Percentiles rank a stretch among this genome's conserved stretches.
These are phyloP conservation scores for Branchinecta sandiegonensis DNA, from an alignment of 2,888 invertebrate species.

Conservation along the genomic window DNA sequence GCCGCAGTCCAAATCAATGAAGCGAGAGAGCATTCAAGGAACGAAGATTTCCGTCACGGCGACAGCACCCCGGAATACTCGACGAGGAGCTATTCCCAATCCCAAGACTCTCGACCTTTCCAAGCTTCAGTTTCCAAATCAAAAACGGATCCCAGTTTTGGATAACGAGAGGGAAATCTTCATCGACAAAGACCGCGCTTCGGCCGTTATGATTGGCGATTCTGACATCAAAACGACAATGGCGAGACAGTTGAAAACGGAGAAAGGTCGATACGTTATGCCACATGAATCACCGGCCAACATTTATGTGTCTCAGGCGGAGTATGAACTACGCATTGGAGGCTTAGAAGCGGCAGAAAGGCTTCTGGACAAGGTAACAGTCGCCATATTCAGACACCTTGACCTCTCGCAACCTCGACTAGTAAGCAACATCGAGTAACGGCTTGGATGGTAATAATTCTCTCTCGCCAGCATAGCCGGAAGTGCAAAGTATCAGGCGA, in stretches of 20 bases:
- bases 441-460: neutral
- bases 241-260: slow-evolving; percentile 24
- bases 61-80: neutral
- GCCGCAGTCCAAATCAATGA: no score
- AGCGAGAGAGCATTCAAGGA: no score
- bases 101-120: slow-evolving; percentile 5
- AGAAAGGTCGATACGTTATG: slow-evolving; percentile 30
- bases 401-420: no score
- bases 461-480: no score
- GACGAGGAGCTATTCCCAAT: neutral
- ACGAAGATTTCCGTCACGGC: neutral
- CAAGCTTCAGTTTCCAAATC: neutral
- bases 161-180: slow-evolving; percentile 21
- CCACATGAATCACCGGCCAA: slow-evolving; percentile 36
- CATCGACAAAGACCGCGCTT: slow-evolving; percentile 79
- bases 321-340: slow-evolving; percentile 59
- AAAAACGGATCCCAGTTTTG: neutral
- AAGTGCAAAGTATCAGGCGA: no score
- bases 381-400: no score
- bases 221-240: slow-evolving; percentile 54
- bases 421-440: no score
- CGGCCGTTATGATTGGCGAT: slow-evolving; percentile 70
- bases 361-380: slow-evolving; percentile 59
- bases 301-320: slow-evolving; percentile 47
- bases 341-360: slow-evolving; percentile 53